phyloP scores from a whole-genome alignment of 1,140 invertebrate species.

The Ceratina japonica region DNA sequence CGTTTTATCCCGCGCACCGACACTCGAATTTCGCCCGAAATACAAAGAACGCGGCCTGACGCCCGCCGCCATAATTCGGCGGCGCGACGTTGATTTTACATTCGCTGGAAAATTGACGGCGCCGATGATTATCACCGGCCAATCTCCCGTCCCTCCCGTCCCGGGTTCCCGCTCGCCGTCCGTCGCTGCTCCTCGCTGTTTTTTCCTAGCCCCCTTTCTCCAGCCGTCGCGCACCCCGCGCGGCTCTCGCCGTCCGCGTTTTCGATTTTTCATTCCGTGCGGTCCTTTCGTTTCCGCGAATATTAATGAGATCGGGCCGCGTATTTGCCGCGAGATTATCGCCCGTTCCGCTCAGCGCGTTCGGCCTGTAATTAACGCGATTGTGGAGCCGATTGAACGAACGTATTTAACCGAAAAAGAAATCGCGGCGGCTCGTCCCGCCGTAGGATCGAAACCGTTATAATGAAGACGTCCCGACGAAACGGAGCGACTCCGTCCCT shows the following conservation, averaged over 20 bases:
- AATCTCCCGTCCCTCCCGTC: conserved; percentile 11
- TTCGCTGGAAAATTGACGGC: conserved; percentile 54
- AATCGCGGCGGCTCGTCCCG: no score
- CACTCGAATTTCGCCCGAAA: conserved; percentile 57
- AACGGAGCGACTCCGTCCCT: background rate
- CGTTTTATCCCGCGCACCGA: conserved; percentile 52
- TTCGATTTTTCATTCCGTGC: conserved; percentile 4
- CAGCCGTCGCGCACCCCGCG: background rate
- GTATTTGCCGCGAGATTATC: conserved; percentile 9
- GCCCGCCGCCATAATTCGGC: conserved; percentile 49
- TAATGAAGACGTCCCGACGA: no score
- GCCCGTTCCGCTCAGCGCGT: background rate
- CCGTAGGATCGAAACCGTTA: no score
- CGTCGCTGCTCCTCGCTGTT: conserved; percentile 6
- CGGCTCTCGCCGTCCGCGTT: background rate
- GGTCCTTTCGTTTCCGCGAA: conserved; percentile 20
- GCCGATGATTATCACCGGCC: conserved; percentile 41
- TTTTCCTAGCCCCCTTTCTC: background rate
- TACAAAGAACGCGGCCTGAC: conserved; percentile 57
- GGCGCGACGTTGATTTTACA: conserved; percentile 55
- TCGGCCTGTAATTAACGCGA: conserved; percentile 26
- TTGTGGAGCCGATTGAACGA: background rate
- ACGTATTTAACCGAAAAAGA: no score
- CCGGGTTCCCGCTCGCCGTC: background rate
- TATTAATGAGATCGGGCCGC: conserved; percentile 20